A percentile compares a stretch with the other conserved stretches of the same genome.
These are phyloP conservation scores for Lophochroa leadbeateri DNA, from an alignment of 2,113 vertebrate species.

Conservation along the genomic window DNA sequence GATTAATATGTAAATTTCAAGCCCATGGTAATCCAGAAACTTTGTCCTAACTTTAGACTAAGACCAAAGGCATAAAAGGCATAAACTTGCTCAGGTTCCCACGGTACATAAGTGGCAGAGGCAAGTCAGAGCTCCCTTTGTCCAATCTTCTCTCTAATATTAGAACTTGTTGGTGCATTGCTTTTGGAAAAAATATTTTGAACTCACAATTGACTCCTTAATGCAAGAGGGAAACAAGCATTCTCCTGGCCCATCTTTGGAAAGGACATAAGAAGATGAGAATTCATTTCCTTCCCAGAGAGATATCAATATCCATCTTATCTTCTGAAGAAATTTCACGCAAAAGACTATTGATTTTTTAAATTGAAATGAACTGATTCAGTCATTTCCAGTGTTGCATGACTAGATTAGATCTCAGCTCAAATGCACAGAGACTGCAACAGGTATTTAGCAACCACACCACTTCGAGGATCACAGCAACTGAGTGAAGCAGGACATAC, in stretches of 20 bases:
- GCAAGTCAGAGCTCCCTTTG: background rate
- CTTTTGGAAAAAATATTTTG: background rate
- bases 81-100: background rate
- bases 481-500: rapidly evolving
- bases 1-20: background rate
- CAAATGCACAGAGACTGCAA: rapidly evolving
- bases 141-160: background rate
- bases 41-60: background rate
- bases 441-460: background rate
- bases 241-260: background rate
- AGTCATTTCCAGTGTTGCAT: background rate
- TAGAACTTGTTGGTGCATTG: background rate
- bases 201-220: background rate
- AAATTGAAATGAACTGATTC: background rate
- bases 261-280: background rate
- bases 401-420: background rate
- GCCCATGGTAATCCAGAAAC: background rate
- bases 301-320: background rate
- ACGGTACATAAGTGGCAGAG: background rate
- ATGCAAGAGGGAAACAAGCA: background rate
- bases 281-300: background rate
- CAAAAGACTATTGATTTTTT: background rate
- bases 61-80: background rate
- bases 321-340: background rate
- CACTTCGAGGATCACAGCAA: rapidly evolving